phyloP scores from a whole-genome alignment of 1,140 invertebrate species.

The Oreohelix idahoensis region DNA sequence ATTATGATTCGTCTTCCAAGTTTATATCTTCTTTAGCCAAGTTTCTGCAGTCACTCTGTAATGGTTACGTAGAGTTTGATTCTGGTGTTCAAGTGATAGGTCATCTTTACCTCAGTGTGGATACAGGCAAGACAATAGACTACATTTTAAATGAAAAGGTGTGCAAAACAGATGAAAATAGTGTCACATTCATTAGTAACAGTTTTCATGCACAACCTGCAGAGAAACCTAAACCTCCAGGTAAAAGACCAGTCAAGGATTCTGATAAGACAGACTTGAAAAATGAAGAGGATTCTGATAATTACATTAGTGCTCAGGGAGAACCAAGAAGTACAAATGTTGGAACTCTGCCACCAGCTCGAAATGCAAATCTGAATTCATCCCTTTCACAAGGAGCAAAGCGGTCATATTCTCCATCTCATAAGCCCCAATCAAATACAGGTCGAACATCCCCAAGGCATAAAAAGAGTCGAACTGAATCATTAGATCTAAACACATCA shows the following conservation, averaged over 20 bases:
- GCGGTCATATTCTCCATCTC: slow-evolving; percentile 25
- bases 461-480: slow-evolving; percentile 22
- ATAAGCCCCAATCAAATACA: slow-evolving; percentile 12
- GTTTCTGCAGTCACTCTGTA: slow-evolving; percentile 45
- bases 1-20: slow-evolving; percentile 45
- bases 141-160: slow-evolving; percentile 50
- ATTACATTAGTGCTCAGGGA: slow-evolving; percentile 27
- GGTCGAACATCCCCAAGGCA: slow-evolving; percentile 8
- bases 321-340: slow-evolving; percentile 36
- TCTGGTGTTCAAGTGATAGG: slow-evolving; percentile 45
- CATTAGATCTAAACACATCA: slow-evolving; percentile 31
- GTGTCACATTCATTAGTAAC: slow-evolving; percentile 47
- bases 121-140: slow-evolving; percentile 46
- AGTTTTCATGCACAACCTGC: slow-evolving; percentile 48
- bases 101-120: slow-evolving; percentile 48
- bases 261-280: slow-evolving; percentile 13
- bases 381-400: slow-evolving; percentile 5
- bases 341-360: slow-evolving; percentile 20
- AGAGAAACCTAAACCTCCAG: slow-evolving; percentile 32
- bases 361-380: slow-evolving; percentile 18
- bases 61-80: slow-evolving; percentile 47
- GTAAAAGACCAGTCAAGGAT: slow-evolving; percentile 4
- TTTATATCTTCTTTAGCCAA: slow-evolving; percentile 47
- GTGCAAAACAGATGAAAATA: slow-evolving; percentile 46
- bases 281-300: slow-evolving; percentile 16